Base-by-base conservation (phyloP, 1,140 invertebrate genomes). In the Sarcophaga bullata region DNA sequence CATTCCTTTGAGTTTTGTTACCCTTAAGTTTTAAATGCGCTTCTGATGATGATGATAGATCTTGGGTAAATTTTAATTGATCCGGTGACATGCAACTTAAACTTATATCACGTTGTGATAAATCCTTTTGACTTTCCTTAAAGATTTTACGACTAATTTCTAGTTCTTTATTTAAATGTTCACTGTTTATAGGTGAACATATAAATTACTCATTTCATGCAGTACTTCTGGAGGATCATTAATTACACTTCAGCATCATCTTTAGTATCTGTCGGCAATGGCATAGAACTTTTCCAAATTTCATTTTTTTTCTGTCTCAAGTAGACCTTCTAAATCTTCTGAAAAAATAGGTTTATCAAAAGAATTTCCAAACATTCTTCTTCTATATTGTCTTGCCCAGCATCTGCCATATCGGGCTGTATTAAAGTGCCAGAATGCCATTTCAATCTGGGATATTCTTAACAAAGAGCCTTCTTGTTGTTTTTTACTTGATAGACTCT, bases 61-160 rank as follows among this genome's bases (percentile, higher is more conserved):
- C 47, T 17, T 58, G 86, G 0, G 87, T 86, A 1, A 87, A 47
- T 7, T 82, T 84, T 13, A 88, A 19, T 47, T 88, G 87, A 78
- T 83, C 84, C 8, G 87, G 87, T 17, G 87, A 88, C 87, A 88
- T 88, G 73, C 83, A 86, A 80, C 87, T 88, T 4, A 88, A 73
- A 13, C 87, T 88, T 49, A 88, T 81, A 68, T 50, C 19, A 50
- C 58, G 62, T 49, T 72, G 86, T 0, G 85, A 87, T 10, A 82
- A 10, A 52, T 52, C 83, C 81, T 50, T 82, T 37, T 81, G 48
- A 8, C 62, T 54, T 68, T 81, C 82, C 62, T 80, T 78, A 52
- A 78, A 78, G 54, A 73, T 73, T n/a, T 19, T n/a, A 3, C 19
- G 82, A 75, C 76, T 80, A 15, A 73, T 75, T 81, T 73, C 15